Evolutionary conservation across 2,113 vertebrate species (phyloP), one percentile per base, ranked within the genome.

Genomic region (Phodopus roborovskii): DNA sequence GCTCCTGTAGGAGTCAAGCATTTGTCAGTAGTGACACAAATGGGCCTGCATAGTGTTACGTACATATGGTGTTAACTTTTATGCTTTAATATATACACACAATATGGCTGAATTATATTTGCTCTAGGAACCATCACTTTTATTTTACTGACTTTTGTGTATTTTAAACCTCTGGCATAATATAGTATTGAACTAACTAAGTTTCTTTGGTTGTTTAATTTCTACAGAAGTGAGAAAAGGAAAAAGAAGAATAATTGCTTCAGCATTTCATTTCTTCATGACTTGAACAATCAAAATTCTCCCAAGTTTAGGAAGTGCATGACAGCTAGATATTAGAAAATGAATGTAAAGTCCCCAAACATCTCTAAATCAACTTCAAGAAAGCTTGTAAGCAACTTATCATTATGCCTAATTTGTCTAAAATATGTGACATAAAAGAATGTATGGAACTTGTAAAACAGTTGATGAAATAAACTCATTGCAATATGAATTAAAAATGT

Each of bases 11-110:
- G 97, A 97, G 91, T 94, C 94, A 66, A 68, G 79, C 89, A 97
- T 97, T 92, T 88, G 94, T 97, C 96, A 97, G 42, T 81, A 60
- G 91, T 98, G 97, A 98, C 96, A 98, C 86, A 97, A 97, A 97
- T 96, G 86, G 93, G 96, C 83, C 97, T 95, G 0, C 42, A 73
- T 93, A 92, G 96, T 93, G 87, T 97, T 97, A 74, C 96, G 96
- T 96, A 96, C 96, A 97, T 97, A 96, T 94, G 97, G 97, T 97
- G 97, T 92, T 97, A 97, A 97, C 94, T 96, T 97, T 97, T 97
- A 97, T 96, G 79, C 91, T 97, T 97, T 97, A 97, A 97, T 96
- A 97, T 97, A 95, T 96, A 97, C 83, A 91, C 87, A 58, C 78
- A 97, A 89, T 97, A 92, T 83, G 83, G 94, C 96, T 97, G 95